Percentiles rank a stretch among this genome's conserved stretches.
Conservation (phyloP, 2,888 invertebrate genomes). For the Athalia rosae region DNA sequence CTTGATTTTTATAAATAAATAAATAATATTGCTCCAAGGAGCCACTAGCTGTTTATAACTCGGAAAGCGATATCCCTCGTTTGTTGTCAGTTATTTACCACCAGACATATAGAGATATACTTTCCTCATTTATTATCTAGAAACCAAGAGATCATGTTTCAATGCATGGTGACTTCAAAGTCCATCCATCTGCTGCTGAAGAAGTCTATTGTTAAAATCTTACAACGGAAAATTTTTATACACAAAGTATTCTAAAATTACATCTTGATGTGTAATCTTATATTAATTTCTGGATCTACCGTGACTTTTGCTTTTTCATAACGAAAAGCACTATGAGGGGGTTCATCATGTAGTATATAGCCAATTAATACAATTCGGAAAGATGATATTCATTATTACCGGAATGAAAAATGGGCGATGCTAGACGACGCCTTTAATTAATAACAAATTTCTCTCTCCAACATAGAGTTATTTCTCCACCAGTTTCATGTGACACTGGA, state of each 20-base stretch:
- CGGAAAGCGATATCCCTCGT: slow-evolving; percentile 26
- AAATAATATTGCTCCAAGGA: slow-evolving; percentile 37
- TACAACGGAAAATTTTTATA: slow-evolving; percentile 5
- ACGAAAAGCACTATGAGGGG: neutral
- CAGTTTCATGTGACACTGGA: neutral
- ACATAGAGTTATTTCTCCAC: neutral
- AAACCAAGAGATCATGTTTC: slow-evolving; percentile 37
- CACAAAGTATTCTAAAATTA: slow-evolving; percentile 27
- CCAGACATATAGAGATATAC: slow-evolving; percentile 21
- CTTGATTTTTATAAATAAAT: slow-evolving; percentile 44
- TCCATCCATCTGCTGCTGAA: slow-evolving; percentile 25
- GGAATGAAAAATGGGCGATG: neutral
- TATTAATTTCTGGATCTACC: slow-evolving; percentile 34
- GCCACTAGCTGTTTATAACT: slow-evolving; percentile 36
- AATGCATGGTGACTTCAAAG: slow-evolving; percentile 28
- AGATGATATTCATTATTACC: slow-evolving; percentile 26
- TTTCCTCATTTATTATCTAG: slow-evolving; percentile 27
- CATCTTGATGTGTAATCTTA: slow-evolving; percentile 23
- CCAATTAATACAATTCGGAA: slow-evolving; percentile 15
- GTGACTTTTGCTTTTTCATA: slow-evolving; percentile 43
- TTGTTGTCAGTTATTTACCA: slow-evolving; percentile 2
- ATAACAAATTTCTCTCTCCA: too few relatives aligned
- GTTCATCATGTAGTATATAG: neutral
- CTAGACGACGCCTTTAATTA: too few relatives aligned
- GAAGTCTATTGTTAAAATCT: slow-evolving; percentile 27